Conservation (phyloP, 2,797 vertebrate species). For the Hemitrygon akajei region DNA sequence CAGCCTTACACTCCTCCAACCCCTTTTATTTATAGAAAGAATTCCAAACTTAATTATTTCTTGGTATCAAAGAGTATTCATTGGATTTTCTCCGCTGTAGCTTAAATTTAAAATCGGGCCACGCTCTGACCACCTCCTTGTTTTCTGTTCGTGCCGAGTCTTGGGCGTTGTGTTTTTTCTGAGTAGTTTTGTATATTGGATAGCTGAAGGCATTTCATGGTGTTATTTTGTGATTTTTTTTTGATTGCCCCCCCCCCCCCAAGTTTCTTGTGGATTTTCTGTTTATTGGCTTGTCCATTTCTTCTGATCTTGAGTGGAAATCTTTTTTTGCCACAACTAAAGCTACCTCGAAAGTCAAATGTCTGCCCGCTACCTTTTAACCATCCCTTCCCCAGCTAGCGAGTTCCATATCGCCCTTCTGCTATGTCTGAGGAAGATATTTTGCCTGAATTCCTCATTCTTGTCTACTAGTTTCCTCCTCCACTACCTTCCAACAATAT, state of each 20-base stretch:
- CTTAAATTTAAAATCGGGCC: constrained; percentile 9
- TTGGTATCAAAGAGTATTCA: constrained; percentile 26
- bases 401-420: neutral
- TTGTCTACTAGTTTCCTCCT: no score
- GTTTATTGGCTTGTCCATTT: neutral
- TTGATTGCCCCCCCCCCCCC: no score
- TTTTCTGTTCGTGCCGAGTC: neutral
- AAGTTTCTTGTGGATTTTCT: no score
- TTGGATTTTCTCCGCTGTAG: neutral
- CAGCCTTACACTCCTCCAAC: neutral
- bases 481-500: neutral
- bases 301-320: neutral
- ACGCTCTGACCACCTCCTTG: neutral
- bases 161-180: neutral
- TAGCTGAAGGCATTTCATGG: neutral
- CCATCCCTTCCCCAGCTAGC: neutral
- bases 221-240: neutral
- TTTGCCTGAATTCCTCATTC: neutral
- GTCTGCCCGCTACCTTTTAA: no score
- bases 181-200: neutral
- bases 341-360: neutral
- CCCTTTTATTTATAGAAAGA: constrained; percentile 21
- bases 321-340: neutral
- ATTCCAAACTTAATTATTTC: constrained; percentile 19
- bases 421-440: neutral